Evolutionary conservation across 2,888 invertebrate genomes (phyloP), one percentile per base, ranked within the genome.

Genomic region (Hartigia nigra): DNA sequence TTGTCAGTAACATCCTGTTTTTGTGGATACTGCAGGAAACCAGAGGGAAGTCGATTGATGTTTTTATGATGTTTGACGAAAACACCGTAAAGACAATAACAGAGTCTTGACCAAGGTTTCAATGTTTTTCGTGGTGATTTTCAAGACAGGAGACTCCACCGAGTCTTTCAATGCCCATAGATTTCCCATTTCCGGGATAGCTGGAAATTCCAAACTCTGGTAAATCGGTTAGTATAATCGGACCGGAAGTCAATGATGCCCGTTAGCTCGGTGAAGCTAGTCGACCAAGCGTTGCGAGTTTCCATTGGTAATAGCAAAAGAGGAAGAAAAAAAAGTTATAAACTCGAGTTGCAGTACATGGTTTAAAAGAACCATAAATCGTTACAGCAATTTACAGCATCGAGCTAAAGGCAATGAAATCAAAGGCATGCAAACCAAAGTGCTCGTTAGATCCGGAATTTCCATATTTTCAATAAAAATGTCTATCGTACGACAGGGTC

Each of bases 251-350:
- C 72, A 31, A 72, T 31, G 31, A 72, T 72, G 72, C 72, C 72
- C 72, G 72, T 72, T 72, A 72, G 72, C 31, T 31, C 72, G 72
- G 34, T 72, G 31, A 34, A 31, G 31, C 23, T 31, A 34, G 72
- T 72, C 72, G 72, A 31, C 34, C 72, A 34, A 72, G 34, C 72
- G 72, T 72, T 72, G 72, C 72, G 32, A 23, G 72, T 55, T 55
- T 55, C 55, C 55, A 55, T 55, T 9, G 55, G 55, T 55, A 55
- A 55, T 55, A 23, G 55, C 55, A 55, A 55, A 55, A 55, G 55
- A 55, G 55, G 39, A 14, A 55, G n/a, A n/a, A 55, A 55, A 39
- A 55, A 23, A 55, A 55, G 55, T 23, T 23, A 55, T 23, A 2
- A 55, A 55, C 55, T 23, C 55, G 55, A 55, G 55, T 55, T 55